A percentile compares a stretch with the other conserved stretches of the same genome.
Conservation (phyloP, 2,797 vertebrate species). For the Petrocephalus schoutedeni region DNA sequence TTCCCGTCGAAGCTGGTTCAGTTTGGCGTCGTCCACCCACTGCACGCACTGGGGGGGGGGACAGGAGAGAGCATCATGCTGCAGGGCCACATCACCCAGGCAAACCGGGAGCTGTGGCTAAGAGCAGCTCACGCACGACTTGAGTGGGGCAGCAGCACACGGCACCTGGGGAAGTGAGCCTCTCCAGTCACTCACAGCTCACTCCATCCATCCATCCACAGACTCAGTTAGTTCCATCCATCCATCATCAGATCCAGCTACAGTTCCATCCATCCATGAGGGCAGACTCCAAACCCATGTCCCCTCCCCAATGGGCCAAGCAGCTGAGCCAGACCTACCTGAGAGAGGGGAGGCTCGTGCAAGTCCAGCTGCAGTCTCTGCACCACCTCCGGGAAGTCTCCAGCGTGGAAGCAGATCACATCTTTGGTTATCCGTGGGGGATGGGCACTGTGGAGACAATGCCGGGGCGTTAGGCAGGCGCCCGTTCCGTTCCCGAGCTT, state of each 20-base stretch:
- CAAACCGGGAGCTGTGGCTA: background rate
- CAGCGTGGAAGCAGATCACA: constrained; percentile 95
- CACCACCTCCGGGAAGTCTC: constrained; percentile 87
- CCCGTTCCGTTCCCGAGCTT: background rate
- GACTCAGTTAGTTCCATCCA: background rate
- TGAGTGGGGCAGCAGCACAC: background rate
- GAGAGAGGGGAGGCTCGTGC: constrained; percentile 90
- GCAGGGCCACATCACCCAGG: background rate
- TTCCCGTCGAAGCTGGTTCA: constrained; percentile 93
- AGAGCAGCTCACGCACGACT: background rate
- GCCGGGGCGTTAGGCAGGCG: background rate
- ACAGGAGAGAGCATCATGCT: background rate
- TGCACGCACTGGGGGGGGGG: constrained; percentile 79
- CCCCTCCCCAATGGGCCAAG: background rate
- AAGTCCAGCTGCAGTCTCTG: constrained; percentile 92
- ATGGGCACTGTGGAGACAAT: constrained; percentile 65
- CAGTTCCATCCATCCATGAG: background rate
- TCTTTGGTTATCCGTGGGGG: constrained; percentile 98
- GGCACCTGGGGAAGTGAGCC: background rate
- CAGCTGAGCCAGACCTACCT: constrained; percentile 59
- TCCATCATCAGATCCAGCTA: background rate
- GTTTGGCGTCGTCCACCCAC: constrained; percentile 97
- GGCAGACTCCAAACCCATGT: background rate
- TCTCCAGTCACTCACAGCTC: background rate
- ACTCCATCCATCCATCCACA: background rate